Base-by-base conservation (phyloP, 2,888 invertebrate genomes). In the Trilocha varians region DNA sequence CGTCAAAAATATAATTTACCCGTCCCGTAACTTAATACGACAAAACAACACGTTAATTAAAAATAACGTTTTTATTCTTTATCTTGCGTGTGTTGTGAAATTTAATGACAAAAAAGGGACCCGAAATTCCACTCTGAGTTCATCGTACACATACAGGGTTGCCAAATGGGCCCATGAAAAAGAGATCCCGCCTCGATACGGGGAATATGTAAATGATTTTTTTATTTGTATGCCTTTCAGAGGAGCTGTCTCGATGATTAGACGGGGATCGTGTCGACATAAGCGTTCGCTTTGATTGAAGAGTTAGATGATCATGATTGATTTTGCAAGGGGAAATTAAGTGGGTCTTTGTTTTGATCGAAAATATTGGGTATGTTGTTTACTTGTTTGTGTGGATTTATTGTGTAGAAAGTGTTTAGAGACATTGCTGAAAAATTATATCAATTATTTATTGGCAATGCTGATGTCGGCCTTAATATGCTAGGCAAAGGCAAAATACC, bases 151-250 rank as follows among this genome's bases (percentile, higher is more conserved):
- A 57, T 63, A 59, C 49, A 57, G 63, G 63, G 65, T 60, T 74
- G 71, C 75, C 76, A 76, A 78, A 77, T 73, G 65, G 65, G 60
- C 58, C 62, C 69, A 73, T 74, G 75, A 72, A 76, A 74, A 70
- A 60, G 67, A 65, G 64, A 72, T 74, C 55, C 50, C 48, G 46
- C 41, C 52, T 50, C 60, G 61, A 65, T 67, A 64, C 55, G 59
- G 55, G 48, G 62, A 57, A 61, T 69, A 72, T 70, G 71, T 63
- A 69, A 72, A 72, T 70, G 49, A 46, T 61, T 66, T 67, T 67
- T 67, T 65, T 59, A 53, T 55, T 52, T 56, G 53, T 55, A 53
- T 57, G 53, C 55, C 45, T 45, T 52, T 52, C 52, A 49, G 48
- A 43, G 45, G 56, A 52, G 50, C 45, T 51, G 47, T 47, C 46